phyloP scores from a whole-genome alignment of 2,888 invertebrate species.

The Ichneumoninae sp. region DNA sequence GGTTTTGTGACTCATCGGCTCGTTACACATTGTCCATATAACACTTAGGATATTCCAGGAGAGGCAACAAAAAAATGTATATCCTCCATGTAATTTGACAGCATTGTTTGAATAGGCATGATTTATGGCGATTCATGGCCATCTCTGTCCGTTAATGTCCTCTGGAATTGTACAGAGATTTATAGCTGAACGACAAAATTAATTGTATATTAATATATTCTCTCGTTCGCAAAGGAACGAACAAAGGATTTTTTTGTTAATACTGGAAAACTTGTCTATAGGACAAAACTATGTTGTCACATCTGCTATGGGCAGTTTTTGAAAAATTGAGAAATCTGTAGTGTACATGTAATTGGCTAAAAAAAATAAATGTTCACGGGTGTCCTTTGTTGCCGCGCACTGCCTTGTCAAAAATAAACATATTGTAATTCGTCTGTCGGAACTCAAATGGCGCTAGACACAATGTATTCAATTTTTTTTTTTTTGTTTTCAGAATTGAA shows the following conservation, averaged over 20 bases:
- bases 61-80: neutral
- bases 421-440: neutral
- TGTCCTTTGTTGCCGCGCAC: neutral
- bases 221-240: neutral
- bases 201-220: neutral
- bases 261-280: neutral
- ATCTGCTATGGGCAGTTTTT: neutral
- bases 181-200: neutral
- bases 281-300: neutral
- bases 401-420: neutral
- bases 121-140: neutral
- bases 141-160: neutral
- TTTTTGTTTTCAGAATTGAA: constrained; percentile 93
- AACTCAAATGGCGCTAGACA: neutral
- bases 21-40: neutral
- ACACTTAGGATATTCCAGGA: neutral
- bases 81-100: neutral
- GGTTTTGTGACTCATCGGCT: neutral
- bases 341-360: neutral
- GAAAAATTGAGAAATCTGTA: neutral
- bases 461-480: neutral
- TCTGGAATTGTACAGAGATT: neutral
- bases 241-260: neutral
- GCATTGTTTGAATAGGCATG: neutral
- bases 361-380: neutral